These are phyloP conservation scores for Craniophora ligustri DNA, from an alignment of 2,888 invertebrate species.

Conservation along the genomic window DNA sequence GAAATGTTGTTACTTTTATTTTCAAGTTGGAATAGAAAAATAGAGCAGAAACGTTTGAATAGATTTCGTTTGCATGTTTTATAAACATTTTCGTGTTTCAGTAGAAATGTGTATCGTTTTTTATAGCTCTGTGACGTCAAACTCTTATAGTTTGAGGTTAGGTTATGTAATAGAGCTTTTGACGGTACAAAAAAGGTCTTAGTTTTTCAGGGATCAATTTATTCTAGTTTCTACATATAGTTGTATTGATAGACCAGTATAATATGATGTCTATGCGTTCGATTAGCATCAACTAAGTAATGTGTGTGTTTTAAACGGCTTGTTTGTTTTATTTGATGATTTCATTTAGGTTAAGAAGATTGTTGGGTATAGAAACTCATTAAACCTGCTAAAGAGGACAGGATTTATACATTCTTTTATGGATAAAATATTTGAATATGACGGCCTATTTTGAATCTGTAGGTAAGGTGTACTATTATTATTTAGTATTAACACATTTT, in stretches of 20 bases:
- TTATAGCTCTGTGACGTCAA: constrained; percentile 65
- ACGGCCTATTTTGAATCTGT: no score
- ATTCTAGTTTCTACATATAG: constrained; percentile 19
- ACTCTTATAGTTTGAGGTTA: constrained; percentile 71
- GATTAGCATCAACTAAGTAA: constrained; percentile 18
- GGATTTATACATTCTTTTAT: no score
- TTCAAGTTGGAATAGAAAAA: constrained; percentile 18
- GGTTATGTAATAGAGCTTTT: constrained; percentile 81
- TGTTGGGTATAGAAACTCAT: no score
- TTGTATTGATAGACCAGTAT: constrained; percentile 22
- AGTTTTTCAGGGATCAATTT: constrained; percentile 44
- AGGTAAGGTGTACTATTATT: no score
- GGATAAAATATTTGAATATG: no score
- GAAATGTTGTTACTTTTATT: constrained; percentile 18
- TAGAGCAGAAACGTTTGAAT: constrained; percentile 28
- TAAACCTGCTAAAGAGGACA: no score
- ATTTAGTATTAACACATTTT: no score
- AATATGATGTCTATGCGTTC: constrained; percentile 11
- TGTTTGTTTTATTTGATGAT: no score
- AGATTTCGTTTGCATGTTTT: constrained; percentile 43
- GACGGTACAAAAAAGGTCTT: constrained; percentile 50
- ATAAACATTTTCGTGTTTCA: constrained; percentile 49
- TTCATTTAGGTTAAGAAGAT: no score
- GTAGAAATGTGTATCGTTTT: constrained; percentile 38
- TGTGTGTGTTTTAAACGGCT: constrained; percentile 13